phyloP scores from a whole-genome alignment of 2,797 vertebrate species.

The Chelon labrosus region DNA sequence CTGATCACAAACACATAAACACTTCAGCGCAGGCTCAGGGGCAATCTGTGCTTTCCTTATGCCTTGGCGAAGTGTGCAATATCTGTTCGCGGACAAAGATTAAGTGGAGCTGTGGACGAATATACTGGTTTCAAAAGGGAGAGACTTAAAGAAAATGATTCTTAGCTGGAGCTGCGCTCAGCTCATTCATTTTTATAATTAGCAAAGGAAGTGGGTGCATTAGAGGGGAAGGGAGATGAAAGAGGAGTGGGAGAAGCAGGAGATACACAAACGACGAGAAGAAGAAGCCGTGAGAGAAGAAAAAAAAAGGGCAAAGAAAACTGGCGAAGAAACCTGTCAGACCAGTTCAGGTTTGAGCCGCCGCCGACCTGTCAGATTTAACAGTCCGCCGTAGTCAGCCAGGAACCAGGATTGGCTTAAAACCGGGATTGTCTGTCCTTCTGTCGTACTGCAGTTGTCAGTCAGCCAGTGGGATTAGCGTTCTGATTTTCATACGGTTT shows the following conservation, averaged over 20 bases:
- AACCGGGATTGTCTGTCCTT: conserved; percentile 55
- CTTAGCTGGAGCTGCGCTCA: conserved; percentile 10
- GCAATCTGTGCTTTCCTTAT: conserved; percentile 17
- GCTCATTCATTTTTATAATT: conserved; percentile 42
- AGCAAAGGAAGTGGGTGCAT: conserved; percentile 37
- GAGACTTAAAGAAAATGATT: conserved; percentile 13
- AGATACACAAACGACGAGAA: conserved; percentile 4
- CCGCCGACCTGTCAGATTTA: conserved; percentile 54
- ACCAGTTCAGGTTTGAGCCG: conserved; percentile 50
- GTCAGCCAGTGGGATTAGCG: conserved; percentile 64
- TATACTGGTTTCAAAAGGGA: conserved; percentile 28
- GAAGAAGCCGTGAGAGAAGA: conserved; percentile 9
- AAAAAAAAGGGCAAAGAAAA: conserved; percentile 21
- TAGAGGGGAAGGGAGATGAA: conserved; percentile 12
- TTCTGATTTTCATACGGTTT: conserved; percentile 60
- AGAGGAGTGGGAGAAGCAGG: conserved; percentile 6
- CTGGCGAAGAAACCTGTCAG: conserved; percentile 43
- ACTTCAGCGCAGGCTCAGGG: conserved; percentile 15
- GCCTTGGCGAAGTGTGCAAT: conserved; percentile 23
- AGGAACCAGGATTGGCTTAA: conserved; percentile 50
- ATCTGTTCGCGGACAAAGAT: conserved; percentile 25
- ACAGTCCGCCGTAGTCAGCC: conserved; percentile 47
- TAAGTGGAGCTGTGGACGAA: conserved; percentile 23
- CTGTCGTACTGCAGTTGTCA: conserved; percentile 59
- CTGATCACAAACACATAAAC: conserved; percentile 50